phyloP scores from a whole-genome alignment of 1,140 invertebrate genomes.

The Notospermus geniculatus region DNA sequence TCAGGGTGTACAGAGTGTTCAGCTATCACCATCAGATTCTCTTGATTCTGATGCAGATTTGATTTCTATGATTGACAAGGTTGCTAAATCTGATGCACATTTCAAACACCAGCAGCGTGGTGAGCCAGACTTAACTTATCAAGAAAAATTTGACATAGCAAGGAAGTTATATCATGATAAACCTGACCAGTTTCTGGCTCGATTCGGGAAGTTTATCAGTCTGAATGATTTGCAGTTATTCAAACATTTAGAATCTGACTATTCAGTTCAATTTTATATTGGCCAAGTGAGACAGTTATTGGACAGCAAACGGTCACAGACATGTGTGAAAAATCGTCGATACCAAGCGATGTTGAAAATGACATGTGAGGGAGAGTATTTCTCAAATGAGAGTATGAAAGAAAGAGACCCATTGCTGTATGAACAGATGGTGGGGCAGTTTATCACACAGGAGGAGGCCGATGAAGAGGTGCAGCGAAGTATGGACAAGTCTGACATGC shows the following conservation, averaged over 20 bases:
- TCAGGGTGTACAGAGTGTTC: too few relatives aligned
- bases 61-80: constrained; percentile 38
- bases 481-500: constrained; percentile 33
- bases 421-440: constrained; percentile 83
- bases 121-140: constrained; percentile 68
- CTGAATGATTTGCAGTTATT: constrained; percentile 70
- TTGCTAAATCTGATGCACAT: constrained; percentile 46
- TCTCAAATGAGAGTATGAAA: constrained; percentile 90
- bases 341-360: constrained; percentile 78
- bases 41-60: constrained; percentile 53
- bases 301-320: constrained; percentile 42
- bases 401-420: constrained; percentile 83
- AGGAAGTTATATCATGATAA: constrained; percentile 66
- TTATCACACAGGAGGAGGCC: constrained; percentile 72
- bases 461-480: constrained; percentile 56
- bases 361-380: constrained; percentile 72
- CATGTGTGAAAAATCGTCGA: constrained; percentile 74
- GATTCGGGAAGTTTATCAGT: constrained; percentile 73
- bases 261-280: constrained; percentile 64
- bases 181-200: constrained; percentile 67
- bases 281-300: constrained; percentile 57
- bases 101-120: constrained; percentile 78
- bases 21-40: background rate
- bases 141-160: constrained; percentile 72
- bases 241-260: constrained; percentile 54